phyloP scores from a whole-genome alignment of 2,888 invertebrate genomes.

The Tupiocoris notatus region DNA sequence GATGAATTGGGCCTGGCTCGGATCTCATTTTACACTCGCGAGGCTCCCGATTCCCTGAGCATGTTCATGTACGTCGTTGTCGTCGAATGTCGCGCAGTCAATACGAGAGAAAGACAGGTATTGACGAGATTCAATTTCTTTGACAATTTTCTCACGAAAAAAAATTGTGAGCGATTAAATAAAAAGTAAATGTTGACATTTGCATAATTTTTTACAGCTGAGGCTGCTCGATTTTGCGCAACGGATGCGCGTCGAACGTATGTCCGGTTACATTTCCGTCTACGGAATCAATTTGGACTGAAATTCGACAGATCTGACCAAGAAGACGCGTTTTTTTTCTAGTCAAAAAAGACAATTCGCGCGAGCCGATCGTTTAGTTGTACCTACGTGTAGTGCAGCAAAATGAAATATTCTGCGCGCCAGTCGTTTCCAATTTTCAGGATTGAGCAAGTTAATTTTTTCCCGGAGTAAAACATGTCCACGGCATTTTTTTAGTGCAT shows the following conservation, averaged over 20 bases:
- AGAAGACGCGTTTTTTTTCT: constrained; percentile 2
- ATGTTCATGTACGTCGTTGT: constrained; percentile 55
- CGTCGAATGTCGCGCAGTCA: constrained; percentile 54
- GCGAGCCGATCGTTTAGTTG: too few relatives aligned
- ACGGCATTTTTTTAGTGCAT: too few relatives aligned
- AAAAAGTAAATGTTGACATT: constrained; percentile 8
- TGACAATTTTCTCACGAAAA: too few relatives aligned
- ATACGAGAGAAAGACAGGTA: constrained; percentile 51
- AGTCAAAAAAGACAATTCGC: constrained; percentile 15
- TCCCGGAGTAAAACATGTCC: too few relatives aligned
- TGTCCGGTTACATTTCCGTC: constrained; percentile 55
- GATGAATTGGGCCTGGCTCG: constrained; percentile 54
- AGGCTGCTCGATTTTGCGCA: constrained; percentile 55
- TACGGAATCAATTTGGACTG: constrained; percentile 51
- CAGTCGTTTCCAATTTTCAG: too few relatives aligned
- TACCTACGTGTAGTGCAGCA: too few relatives aligned
- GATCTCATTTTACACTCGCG: constrained; percentile 54
- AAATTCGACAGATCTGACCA: not conserved
- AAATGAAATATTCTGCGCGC: too few relatives aligned
- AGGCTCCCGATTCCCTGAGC: constrained; percentile 53
- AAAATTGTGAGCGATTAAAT: too few relatives aligned
- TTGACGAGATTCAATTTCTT: not conserved
- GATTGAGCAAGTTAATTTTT: too few relatives aligned
- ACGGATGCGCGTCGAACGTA: constrained; percentile 54
- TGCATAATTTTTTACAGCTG: constrained; percentile 49